Conservation (phyloP, 2,797 vertebrate species). For the Amniataba percoides region DNA sequence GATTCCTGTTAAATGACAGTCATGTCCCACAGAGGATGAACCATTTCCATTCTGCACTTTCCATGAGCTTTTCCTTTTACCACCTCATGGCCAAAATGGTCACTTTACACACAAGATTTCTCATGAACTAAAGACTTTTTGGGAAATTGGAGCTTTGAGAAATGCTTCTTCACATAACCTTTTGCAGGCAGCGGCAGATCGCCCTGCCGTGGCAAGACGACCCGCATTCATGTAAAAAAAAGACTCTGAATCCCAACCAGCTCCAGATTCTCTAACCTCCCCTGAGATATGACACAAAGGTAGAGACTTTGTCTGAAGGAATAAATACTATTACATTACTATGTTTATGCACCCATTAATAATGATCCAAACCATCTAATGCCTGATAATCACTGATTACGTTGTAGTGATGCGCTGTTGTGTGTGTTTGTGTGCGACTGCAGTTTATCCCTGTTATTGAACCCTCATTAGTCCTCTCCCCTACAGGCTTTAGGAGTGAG, state of each 20-base stretch:
- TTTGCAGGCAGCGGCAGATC: not conserved
- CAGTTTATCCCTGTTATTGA: constrained; percentile 27
- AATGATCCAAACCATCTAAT: too few relatives aligned
- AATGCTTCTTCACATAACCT: not conserved
- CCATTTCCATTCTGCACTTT: not conserved
- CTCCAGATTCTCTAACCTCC: constrained; percentile 4
- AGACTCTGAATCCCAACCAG: not conserved
- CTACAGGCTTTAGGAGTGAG: constrained; percentile 23
- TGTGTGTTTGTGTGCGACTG: constrained; percentile 16
- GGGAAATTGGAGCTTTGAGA: not conserved
- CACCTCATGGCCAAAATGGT: not conserved
- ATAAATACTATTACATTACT: not conserved
- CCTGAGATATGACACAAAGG: not conserved
- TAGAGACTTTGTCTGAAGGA: not conserved
- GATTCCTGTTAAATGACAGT: too few relatives aligned
- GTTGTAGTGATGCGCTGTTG: not conserved
- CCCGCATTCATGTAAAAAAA: not conserved
- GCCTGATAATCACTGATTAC: constrained; percentile 11
- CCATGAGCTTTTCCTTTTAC: not conserved
- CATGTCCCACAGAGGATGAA: not conserved
- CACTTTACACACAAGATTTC: not conserved
- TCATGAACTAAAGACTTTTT: not conserved
- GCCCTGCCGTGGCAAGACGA: not conserved
- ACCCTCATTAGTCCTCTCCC: constrained; percentile 18
- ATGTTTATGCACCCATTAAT: not conserved